These are phyloP conservation scores for Spheniscus humboldti DNA, from an alignment of 2,797 vertebrate genomes.

Conservation along the genomic window DNA sequence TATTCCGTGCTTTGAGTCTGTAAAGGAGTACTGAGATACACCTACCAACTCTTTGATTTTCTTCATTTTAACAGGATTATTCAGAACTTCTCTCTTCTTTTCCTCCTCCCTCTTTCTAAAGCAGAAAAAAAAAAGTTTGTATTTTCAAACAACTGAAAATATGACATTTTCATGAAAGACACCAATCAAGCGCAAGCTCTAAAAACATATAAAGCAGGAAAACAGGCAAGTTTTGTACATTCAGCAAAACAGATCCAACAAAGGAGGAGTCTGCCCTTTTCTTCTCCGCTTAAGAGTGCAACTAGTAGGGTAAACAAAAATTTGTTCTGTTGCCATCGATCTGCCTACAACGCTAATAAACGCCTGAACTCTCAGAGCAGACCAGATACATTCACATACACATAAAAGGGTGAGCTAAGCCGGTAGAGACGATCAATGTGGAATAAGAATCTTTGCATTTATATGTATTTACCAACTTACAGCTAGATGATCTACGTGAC, in stretches of 20 bases:
- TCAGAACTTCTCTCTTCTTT: conserved; percentile 91
- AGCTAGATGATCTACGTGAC: not conserved
- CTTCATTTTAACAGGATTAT: conserved; percentile 97
- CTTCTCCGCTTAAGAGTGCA: too few species aligned
- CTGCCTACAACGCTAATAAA: not conserved
- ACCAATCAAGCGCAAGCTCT: not conserved
- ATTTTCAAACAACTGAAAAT: not conserved
- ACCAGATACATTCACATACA: not conserved
- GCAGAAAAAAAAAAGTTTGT: not conserved
- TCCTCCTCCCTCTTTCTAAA: conserved; percentile 92
- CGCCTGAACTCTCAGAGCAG: not conserved
- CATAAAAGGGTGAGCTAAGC: not conserved
- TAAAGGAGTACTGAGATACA: not conserved
- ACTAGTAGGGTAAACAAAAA: not conserved
- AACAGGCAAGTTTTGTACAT: not conserved
- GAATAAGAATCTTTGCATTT: not conserved
- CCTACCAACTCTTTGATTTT: conserved; percentile 92
- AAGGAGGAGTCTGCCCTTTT: not conserved
- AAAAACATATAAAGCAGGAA: not conserved
- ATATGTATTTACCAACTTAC: not conserved
- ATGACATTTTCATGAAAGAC: not conserved
- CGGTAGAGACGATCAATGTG: accelerated
- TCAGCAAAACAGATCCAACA: not conserved
- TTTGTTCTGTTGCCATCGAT: too few species aligned
- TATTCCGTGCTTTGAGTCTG: not conserved